Conservation (phyloP, 2,888 invertebrate genomes). For the Psococerastis gibbosa region DNA sequence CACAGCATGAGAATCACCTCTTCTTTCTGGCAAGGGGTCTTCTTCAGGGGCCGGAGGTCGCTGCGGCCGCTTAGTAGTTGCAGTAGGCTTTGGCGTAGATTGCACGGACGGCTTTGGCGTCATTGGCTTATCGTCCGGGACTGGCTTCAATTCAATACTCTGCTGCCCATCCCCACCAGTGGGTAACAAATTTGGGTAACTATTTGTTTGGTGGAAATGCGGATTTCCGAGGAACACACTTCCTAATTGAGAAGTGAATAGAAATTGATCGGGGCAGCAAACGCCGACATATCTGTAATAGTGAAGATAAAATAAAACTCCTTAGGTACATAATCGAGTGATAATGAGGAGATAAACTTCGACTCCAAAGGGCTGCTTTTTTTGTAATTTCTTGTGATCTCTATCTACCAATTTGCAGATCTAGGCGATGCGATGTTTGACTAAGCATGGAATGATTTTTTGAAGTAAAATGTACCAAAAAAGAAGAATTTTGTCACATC, state of each 20-base stretch:
- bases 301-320: conserved; percentile 10
- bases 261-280: conserved; percentile 44
- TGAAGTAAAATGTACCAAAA: no score
- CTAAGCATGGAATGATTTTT: no score
- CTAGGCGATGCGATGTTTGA: no score
- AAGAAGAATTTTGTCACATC: no score
- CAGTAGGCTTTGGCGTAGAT: background rate
- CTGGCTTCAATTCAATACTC: background rate
- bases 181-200: background rate
- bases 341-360: no score
- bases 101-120: background rate
- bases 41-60: background rate
- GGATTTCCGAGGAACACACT: conserved; percentile 32
- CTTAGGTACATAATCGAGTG: conserved; percentile 2
- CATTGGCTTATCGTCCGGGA: background rate
- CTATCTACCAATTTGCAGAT: no score
- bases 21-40: background rate
- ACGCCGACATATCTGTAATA: conserved; percentile 40
- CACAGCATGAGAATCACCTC: no score
- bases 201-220: conserved; percentile 14
- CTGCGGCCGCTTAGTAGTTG: background rate
- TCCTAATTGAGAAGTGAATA: conserved; percentile 24
- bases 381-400: no score
- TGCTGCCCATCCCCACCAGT: background rate
- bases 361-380: no score